Base-by-base conservation (phyloP, 1,140 invertebrate species). In the Spodoptera frugiperda region DNA sequence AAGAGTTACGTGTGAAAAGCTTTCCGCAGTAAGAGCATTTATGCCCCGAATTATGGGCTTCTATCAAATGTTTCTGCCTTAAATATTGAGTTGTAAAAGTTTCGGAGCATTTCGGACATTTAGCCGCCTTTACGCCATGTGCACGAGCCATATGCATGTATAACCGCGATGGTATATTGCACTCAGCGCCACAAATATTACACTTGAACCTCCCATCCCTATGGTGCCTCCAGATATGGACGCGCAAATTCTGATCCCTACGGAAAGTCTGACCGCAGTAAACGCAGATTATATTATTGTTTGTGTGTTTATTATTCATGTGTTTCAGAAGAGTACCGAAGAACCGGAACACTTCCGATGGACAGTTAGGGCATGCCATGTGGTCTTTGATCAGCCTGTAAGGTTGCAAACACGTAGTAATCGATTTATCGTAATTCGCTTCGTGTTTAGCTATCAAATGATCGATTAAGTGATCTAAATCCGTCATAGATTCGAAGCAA, bases 291-390 rank as follows among this genome's bases (percentile, higher is more conserved):
- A 92, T 92, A 53, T 91, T 93, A 74, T 92, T 93, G 67, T 92
- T 87, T 0, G 90, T 92, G 55, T 94, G 92, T 49, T 87, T 86
- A 6, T 88, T 89, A 61, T 94, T 92, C 85, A 93, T 88, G 33
- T 94, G 92, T 74, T 92, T 92, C 0, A 94, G 39, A n/a, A 94
- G 70, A 0, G 92, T 92, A 0, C 92, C 92, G 67, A 93, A 94
- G 76, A 94, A 94, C 10, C 90, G 33, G 54, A 93, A 94, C 5
- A 87, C 83, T 77, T 93, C 90, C 5, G 67, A 79, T 0, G 90
- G 87, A 76, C 92, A 93, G 44, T 88, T 82, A 0, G 90, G 91
- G 51, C 92, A 94, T 0, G 78, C 83, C 87, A 94, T 93, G 46
- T 89, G 86, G 54, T 92, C 92, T 75, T 94, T 93, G 2, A 91